Base-by-base conservation (phyloP, 2,113 vertebrate genomes). In the Oreochromis aureus region DNA sequence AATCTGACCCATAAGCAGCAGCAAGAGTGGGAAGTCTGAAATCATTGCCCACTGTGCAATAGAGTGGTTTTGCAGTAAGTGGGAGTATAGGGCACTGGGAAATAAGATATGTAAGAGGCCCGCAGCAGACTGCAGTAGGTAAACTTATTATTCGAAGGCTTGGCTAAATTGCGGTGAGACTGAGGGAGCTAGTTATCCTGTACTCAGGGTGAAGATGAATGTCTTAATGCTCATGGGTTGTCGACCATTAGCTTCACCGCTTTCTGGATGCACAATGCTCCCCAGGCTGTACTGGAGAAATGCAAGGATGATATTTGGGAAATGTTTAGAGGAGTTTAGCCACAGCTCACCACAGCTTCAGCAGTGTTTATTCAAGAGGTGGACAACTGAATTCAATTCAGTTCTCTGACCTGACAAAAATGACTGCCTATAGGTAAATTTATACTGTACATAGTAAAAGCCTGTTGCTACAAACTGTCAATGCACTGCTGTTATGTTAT, bases 131-230 rank as follows among this genome's bases (percentile, higher is more conserved):
- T 34, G 5, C 79, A 86, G 89, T 81, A 87, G 93, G 89, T 94
- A 93, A 95, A 88, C 32, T 59, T 81, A 89, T 94, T 94, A 93
- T 92, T 91, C 36, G 7, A 46, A 90, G 87, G 81, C 85, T 84
- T 87, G 82, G 85, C 85, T 93, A 95, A 94, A 96, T 96, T 96
- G 95, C 84, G 2, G 56, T 83, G 95, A 95, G 95, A 95, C 95
- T 90, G 55, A 3, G 95, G 93, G 93, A 95, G 89, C 92, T 91
- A 89, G 91, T 95, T 95, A 93, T 86, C 90, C 82, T 82, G 58
- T 84, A 85, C 88, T 81, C 81, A 90, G 66, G 56, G 41, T 11
- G 18, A 89, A 90, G 92, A 95, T 93, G 78, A 95, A 93, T 94
- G 93, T 89, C 53, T 89, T 89, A 89, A 87, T 88, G 91, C 69